Evolutionary conservation across 2,888 invertebrate species (phyloP), one percentile per base, ranked within the genome.

Genomic region (Erebia palarica): DNA sequence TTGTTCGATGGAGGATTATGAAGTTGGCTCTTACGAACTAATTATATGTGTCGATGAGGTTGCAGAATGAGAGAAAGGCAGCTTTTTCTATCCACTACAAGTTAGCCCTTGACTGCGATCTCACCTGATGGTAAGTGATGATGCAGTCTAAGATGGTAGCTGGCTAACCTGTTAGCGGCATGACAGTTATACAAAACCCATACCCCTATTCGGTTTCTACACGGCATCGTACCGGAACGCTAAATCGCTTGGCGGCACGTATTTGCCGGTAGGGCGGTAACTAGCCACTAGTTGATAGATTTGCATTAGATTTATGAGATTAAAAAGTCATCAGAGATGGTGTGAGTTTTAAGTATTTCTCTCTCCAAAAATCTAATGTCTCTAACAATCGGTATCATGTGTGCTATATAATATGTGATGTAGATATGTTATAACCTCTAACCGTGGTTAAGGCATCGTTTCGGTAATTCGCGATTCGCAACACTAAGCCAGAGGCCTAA

Each of bases 391-490:
- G 1, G 4, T 3, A 27, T 27, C 27, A 3, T 27, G 2, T 2
- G 2, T 27, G 27, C 27, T 49, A 13, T 14, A 13, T 49, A 49
- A 13, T 49, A 49, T 13, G 49, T 49, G n/a, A 13, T 14, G 5
- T 49, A 13, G 13, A 36, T 44, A 16, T 11, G 63, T 59, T 59
- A 57, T 49, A 68, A 67, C 53, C 53, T 63, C 64, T 68, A 72
- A 72, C 70, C 72, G 74, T 74, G 74, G 72, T 59, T n/a, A 60
- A 55, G 47, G n/a, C 67, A 63, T 65, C 70, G 88, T 85, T 87
- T 86, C 85, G 87, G 86, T 82, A 85, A 91, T 92, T 90, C 90
- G 80, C 87, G 81, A 91, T 92, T 91, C 88, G 92, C 85, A 84
- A 90, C 89, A 86, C 86, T 80, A 74, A 76, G 80, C 78, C 79